Evolutionary conservation across 2,797 vertebrate species (phyloP).

Genomic region (Tokudaia tokunoshimensis): DNA sequence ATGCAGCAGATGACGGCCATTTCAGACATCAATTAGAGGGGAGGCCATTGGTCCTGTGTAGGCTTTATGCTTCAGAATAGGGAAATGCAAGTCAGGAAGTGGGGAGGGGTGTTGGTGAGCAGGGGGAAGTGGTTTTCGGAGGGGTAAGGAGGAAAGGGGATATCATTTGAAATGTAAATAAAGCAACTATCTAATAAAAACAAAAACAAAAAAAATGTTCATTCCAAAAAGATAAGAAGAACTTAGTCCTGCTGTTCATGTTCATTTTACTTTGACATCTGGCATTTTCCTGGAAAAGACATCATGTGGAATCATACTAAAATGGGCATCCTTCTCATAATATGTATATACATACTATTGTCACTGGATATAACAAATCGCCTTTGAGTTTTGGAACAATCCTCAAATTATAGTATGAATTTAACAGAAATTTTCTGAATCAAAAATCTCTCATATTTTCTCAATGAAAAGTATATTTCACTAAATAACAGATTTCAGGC

Average conservation of each 20-base stretch:
- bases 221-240: too few species aligned
- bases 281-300: neutral
- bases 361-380: neutral
- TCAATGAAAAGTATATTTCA: conserved; percentile 16
- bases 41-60: too few species aligned
- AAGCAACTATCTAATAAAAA: too few species aligned
- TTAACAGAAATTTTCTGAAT: neutral
- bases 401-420: neutral
- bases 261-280: neutral
- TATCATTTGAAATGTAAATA: too few species aligned
- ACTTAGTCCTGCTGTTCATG: neutral
- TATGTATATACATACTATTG: neutral
- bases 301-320: neutral
- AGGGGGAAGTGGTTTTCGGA: too few species aligned
- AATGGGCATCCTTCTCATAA: neutral
- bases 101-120: too few species aligned
- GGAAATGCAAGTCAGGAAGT: too few species aligned
- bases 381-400: neutral
- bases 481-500: neutral
- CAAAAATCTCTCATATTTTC: neutral
- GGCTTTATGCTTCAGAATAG: too few species aligned
- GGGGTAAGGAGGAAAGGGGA: too few species aligned
- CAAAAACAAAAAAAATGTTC: too few species aligned
- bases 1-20: too few species aligned
- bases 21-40: too few species aligned